A percentile compares a stretch with the other conserved stretches of the same genome.
These are phyloP conservation scores for Metellina segmentata DNA, from an alignment of 2,888 invertebrate species.

Conservation along the genomic window DNA sequence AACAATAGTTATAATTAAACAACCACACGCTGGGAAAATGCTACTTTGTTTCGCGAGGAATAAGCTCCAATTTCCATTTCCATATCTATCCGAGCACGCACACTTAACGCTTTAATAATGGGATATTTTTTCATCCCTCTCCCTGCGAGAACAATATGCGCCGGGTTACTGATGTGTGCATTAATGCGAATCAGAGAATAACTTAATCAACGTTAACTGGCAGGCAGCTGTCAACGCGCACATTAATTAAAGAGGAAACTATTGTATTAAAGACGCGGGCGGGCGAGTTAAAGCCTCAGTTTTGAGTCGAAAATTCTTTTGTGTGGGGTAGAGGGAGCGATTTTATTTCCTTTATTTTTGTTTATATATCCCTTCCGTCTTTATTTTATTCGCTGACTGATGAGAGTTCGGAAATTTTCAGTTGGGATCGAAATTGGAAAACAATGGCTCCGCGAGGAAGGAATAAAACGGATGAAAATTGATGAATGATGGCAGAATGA, in stretches of 20 bases:
- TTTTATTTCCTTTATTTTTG: slow-evolving; percentile 35
- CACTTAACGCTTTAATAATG: slow-evolving; percentile 6
- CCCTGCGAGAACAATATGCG: not conserved
- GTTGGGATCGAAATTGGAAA: slow-evolving; percentile 63
- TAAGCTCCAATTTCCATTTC: slow-evolving; percentile 1
- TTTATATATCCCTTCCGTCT: slow-evolving; percentile 3
- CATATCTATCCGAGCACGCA: not conserved
- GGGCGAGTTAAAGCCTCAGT: slow-evolving; percentile 9
- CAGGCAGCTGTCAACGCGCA: slow-evolving; percentile 27
- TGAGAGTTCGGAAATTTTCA: slow-evolving; percentile 34
- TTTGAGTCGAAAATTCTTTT: not conserved
- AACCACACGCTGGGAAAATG: not conserved
- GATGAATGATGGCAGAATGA: slow-evolving; percentile 74
- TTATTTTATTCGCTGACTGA: slow-evolving; percentile 33
- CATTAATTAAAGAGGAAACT: slow-evolving; percentile 40
- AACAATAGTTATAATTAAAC: slow-evolving; percentile 16
- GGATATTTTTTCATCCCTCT: not conserved
- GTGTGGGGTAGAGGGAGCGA: not conserved
- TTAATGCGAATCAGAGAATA: slow-evolving; percentile 11
- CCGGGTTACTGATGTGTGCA: not conserved
- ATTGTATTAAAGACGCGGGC: slow-evolving; percentile 28
- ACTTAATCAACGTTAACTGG: slow-evolving; percentile 65
- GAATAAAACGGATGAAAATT: slow-evolving; percentile 57
- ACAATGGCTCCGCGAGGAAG: slow-evolving; percentile 55
- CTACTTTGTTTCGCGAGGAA: not conserved